Percentiles rank a stretch among this genome's conserved stretches.
These are phyloP conservation scores for Lepus oiostolus DNA, from an alignment of 2,797 vertebrate genomes.

Conservation along the genomic window DNA sequence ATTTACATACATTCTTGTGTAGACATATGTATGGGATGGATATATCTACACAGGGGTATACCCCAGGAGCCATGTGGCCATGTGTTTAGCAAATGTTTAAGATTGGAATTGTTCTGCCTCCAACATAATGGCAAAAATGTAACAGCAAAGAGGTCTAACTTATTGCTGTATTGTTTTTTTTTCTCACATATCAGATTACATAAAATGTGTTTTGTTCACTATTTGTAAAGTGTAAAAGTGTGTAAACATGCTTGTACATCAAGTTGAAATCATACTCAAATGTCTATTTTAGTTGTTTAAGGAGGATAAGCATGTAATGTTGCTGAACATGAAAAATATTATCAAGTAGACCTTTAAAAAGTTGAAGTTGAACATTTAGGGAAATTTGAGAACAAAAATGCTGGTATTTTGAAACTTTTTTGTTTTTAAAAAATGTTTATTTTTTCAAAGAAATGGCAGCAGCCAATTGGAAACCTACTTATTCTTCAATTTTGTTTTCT, in stretches of 20 bases:
- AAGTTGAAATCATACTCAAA: neutral
- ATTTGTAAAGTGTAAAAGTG: conserved; percentile 34
- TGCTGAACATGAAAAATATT: conserved; percentile 62
- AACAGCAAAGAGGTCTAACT: conserved; percentile 20
- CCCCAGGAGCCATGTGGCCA: neutral
- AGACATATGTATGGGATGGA: neutral
- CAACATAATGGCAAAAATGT: conserved; percentile 11
- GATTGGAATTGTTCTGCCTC: conserved; percentile 26
- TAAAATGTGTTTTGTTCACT: neutral
- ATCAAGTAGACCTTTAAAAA: conserved; percentile 34
- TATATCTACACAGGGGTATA: neutral
- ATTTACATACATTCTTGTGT: neutral
- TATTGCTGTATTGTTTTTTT: neutral
- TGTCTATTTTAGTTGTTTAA: conserved; percentile 57
- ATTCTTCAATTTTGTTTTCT: too few relatives aligned
- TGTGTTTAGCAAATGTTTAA: neutral
- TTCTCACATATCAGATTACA: neutral
- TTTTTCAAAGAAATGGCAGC: too few relatives aligned
- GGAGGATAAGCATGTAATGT: conserved; percentile 3
- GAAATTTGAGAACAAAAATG: conserved; percentile 24
- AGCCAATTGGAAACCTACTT: too few relatives aligned
- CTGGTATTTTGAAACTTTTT: conserved; percentile 31
- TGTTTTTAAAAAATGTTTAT: too few relatives aligned
- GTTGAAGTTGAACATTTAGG: neutral
- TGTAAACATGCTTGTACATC: conserved; percentile 1